A percentile compares a stretch with the other conserved stretches of the same genome.
Evolutionary conservation across 2,113 vertebrate genomes (phyloP).

Genomic region (Rhegmatorhina hoffmannsi): DNA sequence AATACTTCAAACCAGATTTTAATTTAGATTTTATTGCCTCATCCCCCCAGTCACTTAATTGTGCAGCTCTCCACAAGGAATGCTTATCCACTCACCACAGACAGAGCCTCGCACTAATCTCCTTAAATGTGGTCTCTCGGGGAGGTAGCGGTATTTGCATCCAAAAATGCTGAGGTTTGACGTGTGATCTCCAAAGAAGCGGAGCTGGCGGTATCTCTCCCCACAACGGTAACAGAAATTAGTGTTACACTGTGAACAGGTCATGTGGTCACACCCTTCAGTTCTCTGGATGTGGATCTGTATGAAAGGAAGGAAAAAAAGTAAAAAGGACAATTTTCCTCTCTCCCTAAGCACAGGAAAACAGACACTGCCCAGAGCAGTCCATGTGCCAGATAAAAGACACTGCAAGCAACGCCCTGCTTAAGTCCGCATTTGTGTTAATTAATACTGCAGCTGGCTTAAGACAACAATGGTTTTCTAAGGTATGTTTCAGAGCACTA

Average conservation of each 20-base stretch:
- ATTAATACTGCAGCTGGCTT: neutral
- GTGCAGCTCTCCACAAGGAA: neutral
- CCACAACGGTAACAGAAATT: slow-evolving; percentile 99
- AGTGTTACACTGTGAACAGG: slow-evolving; percentile 95
- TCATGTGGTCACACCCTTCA: slow-evolving; percentile 98
- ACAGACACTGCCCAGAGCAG: fast-evolving
- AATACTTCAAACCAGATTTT: neutral
- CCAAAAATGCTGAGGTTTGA: slow-evolving; percentile 99
- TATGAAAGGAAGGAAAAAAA: neutral
- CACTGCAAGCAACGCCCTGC: neutral
- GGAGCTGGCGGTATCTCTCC: slow-evolving; percentile 92
- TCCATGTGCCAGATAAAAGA: neutral
- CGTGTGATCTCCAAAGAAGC: slow-evolving; percentile 97
- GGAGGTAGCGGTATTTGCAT: slow-evolving; percentile 99
- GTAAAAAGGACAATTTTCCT: neutral
- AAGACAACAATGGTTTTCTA: neutral
- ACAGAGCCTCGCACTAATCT: slow-evolving; percentile 94
- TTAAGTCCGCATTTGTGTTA: neutral
- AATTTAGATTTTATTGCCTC: neutral
- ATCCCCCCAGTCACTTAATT: neutral
- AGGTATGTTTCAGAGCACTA: neutral
- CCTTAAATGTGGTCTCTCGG: slow-evolving; percentile 93
- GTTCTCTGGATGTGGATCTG: slow-evolving; percentile 99
- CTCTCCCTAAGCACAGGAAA: neutral
- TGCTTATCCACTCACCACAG: slow-evolving; percentile 85